These are phyloP conservation scores for Lamprologus ornatipinnis DNA, from an alignment of 2,113 vertebrate genomes.

Conservation along the genomic window DNA sequence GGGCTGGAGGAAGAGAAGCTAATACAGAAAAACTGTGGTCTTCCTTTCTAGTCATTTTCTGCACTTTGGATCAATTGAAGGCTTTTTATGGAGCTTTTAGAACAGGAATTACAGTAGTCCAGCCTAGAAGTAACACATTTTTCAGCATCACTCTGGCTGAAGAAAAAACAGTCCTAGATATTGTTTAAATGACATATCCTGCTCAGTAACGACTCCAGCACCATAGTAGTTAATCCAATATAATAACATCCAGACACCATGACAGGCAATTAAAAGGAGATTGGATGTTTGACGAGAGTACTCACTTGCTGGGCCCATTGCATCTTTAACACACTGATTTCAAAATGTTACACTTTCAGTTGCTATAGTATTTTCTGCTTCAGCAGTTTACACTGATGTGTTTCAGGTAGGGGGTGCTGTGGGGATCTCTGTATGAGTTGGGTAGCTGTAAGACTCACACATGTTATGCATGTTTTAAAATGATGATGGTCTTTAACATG, in stretches of 20 bases:
- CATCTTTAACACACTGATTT: neutral
- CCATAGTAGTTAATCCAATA: neutral
- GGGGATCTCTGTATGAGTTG: neutral
- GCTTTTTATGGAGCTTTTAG: neutral
- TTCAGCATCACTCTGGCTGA: neutral
- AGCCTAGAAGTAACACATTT: neutral
- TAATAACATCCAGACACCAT: neutral
- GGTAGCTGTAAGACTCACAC: neutral
- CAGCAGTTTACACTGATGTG: neutral
- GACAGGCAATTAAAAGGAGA: neutral
- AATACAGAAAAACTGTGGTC: neutral
- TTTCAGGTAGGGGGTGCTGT: neutral
- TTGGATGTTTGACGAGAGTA: neutral
- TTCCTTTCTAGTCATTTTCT: fast-evolving
- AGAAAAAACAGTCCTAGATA: neutral
- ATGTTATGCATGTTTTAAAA: neutral
- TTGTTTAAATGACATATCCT: neutral
- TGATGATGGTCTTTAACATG: neutral
- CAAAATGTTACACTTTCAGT: neutral
- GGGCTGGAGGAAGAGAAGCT: neutral
- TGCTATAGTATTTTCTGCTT: neutral
- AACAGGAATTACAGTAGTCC: neutral
- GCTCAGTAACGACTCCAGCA: neutral
- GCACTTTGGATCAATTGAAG: neutral
- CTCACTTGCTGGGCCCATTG: neutral